Conservation (phyloP, 2,113 vertebrate genomes). For the Acinonyx jubatus region DNA sequence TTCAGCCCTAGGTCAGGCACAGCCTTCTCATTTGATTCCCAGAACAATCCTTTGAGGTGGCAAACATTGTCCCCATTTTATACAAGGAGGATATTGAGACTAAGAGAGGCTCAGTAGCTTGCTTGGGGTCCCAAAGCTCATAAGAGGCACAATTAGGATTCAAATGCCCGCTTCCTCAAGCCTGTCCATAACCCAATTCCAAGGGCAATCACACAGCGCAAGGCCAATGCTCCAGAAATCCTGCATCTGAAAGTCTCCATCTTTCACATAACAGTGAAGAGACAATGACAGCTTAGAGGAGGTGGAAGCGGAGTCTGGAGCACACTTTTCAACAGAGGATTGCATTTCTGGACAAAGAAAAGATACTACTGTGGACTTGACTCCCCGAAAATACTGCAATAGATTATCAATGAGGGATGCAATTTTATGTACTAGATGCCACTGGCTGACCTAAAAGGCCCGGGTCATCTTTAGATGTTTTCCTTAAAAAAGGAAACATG, state of each 20-base stretch:
- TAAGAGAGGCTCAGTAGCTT: not conserved
- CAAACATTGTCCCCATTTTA: not conserved
- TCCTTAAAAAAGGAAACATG: not conserved
- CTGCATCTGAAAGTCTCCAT: not conserved
- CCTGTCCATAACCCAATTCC: not conserved
- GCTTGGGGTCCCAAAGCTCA: not conserved
- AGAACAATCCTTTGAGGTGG: not conserved
- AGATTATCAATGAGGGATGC: not conserved
- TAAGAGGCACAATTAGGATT: not conserved
- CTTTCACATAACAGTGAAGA: not conserved
- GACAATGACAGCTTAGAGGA: too few species aligned
- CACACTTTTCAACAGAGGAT: not conserved
- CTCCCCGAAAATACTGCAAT: not conserved
- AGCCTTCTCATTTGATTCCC: not conserved
- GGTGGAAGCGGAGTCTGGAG: not conserved
- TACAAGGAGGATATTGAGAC: not conserved
- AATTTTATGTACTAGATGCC: not conserved
- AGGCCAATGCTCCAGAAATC: not conserved
- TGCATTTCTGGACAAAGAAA: not conserved
- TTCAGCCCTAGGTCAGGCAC: not conserved
- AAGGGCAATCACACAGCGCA: not conserved
- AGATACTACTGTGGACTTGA: not conserved
- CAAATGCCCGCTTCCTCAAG: not conserved
- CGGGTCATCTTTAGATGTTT: not conserved
- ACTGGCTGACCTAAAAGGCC: not conserved